Conservation (phyloP, 2,797 vertebrate species). For the Myotis daubentonii region DNA sequence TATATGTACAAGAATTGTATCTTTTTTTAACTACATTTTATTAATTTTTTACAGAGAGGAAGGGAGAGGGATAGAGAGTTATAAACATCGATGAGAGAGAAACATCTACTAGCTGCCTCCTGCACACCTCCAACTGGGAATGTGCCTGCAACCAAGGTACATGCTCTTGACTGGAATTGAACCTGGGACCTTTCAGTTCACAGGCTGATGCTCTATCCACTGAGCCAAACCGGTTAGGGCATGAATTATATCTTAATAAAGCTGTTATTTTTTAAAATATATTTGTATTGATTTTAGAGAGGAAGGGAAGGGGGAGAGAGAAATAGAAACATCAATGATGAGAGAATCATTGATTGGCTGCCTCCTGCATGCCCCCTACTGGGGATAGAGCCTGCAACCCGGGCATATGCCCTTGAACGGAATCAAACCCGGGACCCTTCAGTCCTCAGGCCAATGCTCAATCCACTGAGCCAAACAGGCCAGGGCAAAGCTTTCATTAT, state of each 20-base stretch:
- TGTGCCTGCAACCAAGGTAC: not conserved
- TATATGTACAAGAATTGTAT: not conserved
- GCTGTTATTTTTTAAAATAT: not conserved
- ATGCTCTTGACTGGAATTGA: not conserved
- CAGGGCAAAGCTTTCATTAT: not conserved
- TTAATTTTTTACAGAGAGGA: too few relatives aligned
- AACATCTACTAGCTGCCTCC: not conserved
- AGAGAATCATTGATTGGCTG: too few relatives aligned
- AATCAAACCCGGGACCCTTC: not conserved
- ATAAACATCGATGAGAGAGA: too few relatives aligned
- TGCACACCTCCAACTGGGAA: not conserved
- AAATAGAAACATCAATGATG: too few relatives aligned
- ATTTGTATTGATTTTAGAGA: too few relatives aligned
- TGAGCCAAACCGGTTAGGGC: not conserved
- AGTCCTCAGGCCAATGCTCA: not conserved
- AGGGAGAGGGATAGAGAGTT: too few relatives aligned
- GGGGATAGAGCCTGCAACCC: not conserved
- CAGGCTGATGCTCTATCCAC: not conserved
- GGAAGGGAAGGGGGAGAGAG: too few relatives aligned
- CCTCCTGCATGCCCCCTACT: not conserved
- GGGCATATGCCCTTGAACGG: not conserved
- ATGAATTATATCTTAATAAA: not conserved
- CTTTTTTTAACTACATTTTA: not conserved
- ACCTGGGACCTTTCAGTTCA: not conserved
- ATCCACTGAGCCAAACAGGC: not conserved